A percentile compares a stretch with the other conserved stretches of the same genome.
Conservation (phyloP, 2,888 invertebrate genomes). For the Hydrotaea cyrtoneurina region DNA sequence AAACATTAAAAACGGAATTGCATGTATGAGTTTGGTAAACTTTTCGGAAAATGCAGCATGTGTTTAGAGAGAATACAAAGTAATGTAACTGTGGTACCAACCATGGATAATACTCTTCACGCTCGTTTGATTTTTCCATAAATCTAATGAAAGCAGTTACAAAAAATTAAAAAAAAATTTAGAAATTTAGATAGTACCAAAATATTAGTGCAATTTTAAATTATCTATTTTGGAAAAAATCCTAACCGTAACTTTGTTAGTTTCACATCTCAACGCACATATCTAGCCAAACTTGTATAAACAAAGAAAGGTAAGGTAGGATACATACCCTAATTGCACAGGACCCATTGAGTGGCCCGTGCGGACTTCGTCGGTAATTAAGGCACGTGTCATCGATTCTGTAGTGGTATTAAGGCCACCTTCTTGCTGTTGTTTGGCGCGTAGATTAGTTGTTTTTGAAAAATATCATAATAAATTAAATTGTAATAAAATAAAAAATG, state of each 20-base stretch:
- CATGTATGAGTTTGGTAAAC: slow-evolving; percentile 42
- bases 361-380: slow-evolving; percentile 96
- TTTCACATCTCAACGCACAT: slow-evolving; percentile 27
- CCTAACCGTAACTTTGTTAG: slow-evolving; percentile 21
- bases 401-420: slow-evolving; percentile 90
- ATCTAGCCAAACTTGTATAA: slow-evolving; percentile 44
- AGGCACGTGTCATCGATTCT: slow-evolving; percentile 97
- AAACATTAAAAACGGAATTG: slow-evolving; percentile 12
- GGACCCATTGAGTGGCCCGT: slow-evolving; percentile 91
- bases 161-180: slow-evolving; percentile 71
- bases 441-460: slow-evolving; percentile 34
- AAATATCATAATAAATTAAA: slow-evolving; percentile 28
- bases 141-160: slow-evolving; percentile 83
- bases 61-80: slow-evolving; percentile 35
- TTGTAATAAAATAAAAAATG: slow-evolving; percentile 14
- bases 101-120: slow-evolving; percentile 89
- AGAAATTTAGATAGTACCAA: slow-evolving; percentile 56
- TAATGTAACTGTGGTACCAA: slow-evolving; percentile 83
- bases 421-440: slow-evolving; percentile 78
- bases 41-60: slow-evolving; percentile 28
- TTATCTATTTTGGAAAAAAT: neutral
- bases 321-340: slow-evolving; percentile 96
- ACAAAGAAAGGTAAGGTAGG: slow-evolving; percentile 46
- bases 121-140: slow-evolving; percentile 88
- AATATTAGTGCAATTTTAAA: slow-evolving; percentile 4